Conservation (phyloP, 2,888 invertebrate species). For the Acanthococcus lagerstroemiae region DNA sequence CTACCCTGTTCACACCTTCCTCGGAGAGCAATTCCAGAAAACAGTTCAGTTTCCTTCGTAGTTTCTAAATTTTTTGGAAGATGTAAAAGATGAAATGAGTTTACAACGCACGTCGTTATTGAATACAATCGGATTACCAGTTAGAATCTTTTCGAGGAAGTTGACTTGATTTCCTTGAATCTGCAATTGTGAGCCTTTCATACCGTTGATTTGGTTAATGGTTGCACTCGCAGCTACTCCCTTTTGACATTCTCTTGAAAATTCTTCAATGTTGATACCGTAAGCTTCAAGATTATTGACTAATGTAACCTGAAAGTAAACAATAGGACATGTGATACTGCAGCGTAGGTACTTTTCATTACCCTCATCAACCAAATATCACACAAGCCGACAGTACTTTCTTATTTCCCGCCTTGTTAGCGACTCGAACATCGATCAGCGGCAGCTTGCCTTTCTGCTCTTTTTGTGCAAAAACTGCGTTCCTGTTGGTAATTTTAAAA, state of each 20-base stretch:
- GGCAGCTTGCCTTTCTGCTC: conserved; percentile 60
- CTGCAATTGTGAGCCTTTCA: conserved; percentile 63
- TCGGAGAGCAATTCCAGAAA: neutral
- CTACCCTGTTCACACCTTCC: too few species aligned
- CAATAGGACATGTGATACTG: conserved; percentile 19
- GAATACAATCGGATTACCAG: conserved; percentile 41
- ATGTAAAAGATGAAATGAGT: neutral
- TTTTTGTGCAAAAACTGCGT: conserved; percentile 35
- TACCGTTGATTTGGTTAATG: conserved; percentile 61
- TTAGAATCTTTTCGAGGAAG: conserved; percentile 48
- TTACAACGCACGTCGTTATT: neutral
- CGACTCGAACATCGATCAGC: conserved; percentile 65
- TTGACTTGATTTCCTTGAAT: conserved; percentile 84
- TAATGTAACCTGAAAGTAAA: conserved; percentile 58
- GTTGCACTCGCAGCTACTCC: conserved; percentile 81
- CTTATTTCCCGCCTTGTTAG: conserved; percentile 73
- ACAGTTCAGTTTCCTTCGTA: too few species aligned
- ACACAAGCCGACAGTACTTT: conserved; percentile 51
- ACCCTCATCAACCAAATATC: neutral
- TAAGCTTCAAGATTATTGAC: conserved; percentile 80
- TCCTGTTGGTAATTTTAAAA: conserved; percentile 48
- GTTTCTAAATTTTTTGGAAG: too few species aligned
- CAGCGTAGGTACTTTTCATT: neutral
- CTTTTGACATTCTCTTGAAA: conserved; percentile 71
- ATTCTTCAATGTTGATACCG: conserved; percentile 67